phyloP scores from a whole-genome alignment of 2,113 vertebrate genomes.

The Odobenus rosmarus region DNA sequence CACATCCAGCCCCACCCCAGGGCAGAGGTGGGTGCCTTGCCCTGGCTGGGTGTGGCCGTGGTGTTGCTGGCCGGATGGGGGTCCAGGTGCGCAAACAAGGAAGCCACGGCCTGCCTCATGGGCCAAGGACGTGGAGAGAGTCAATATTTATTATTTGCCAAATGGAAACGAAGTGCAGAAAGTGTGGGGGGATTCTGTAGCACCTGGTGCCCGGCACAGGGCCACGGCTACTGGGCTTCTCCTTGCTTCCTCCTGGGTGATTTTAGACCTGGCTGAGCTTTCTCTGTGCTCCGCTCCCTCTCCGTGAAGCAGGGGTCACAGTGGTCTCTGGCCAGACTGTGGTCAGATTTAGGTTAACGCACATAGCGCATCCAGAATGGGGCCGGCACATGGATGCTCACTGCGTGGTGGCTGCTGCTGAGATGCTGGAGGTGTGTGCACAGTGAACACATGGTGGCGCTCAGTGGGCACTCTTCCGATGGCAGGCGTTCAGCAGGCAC shows the following conservation, averaged over 20 bases:
- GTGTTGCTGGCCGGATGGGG: not conserved
- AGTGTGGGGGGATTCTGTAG: not conserved
- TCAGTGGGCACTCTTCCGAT: not conserved
- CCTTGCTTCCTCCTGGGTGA: not conserved
- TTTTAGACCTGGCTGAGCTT: not conserved
- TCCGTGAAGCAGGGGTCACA: no score
- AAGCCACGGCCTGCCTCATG: fast-evolving
- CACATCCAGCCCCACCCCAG: not conserved
- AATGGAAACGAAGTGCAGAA: not conserved
- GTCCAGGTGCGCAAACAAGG: conserved; percentile 16
- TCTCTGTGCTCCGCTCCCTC: not conserved
- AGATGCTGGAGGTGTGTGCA: not conserved
- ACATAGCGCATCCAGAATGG: not conserved
- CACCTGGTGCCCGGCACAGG: no score
- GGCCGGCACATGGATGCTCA: fast-evolving
- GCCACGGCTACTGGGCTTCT: not conserved
- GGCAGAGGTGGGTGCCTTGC: not conserved
- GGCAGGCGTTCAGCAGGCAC: not conserved
- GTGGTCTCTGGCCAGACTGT: not conserved
- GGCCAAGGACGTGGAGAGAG: not conserved
- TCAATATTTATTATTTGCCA: conserved; percentile 58
- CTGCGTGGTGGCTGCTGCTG: fast-evolving
- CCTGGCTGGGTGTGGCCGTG: fast-evolving
- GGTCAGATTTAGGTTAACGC: not conserved
- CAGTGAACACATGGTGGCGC: fast-evolving